Evolutionary conservation across 2,888 invertebrate genomes (phyloP).

Genomic region (Dasypogon diadema): DNA sequence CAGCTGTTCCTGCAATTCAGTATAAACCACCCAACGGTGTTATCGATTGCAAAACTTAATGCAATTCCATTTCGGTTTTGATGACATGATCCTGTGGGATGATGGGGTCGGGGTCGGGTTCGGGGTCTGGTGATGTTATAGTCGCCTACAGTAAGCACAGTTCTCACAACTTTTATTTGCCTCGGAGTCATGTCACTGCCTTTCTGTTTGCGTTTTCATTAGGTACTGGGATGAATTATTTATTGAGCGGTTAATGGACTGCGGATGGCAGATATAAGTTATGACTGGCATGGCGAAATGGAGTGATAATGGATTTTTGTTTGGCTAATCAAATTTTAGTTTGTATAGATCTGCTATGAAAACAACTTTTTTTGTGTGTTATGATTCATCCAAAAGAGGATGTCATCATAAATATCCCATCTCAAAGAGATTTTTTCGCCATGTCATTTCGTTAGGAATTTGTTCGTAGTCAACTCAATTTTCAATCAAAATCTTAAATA

Average conservation of each 20-base stretch:
- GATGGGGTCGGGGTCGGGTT: too few species aligned
- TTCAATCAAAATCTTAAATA: too few species aligned
- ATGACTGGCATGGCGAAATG: neutral
- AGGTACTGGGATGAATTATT: constrained; percentile 3
- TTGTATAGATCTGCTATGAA: too few species aligned
- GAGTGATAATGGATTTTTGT: constrained; percentile 34
- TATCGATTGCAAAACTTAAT: neutral
- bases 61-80: neutral
- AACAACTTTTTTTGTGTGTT: too few species aligned
- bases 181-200: neutral
- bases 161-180: neutral
- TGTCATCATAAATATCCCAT: too few species aligned
- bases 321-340: constrained; percentile 35
- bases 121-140: neutral
- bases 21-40: neutral
- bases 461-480: too few species aligned
- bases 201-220: neutral
- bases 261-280: neutral
- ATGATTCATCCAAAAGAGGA: too few species aligned
- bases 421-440: too few species aligned
- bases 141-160: neutral
- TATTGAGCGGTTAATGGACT: neutral
- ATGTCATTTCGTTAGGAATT: too few species aligned
- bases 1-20: neutral
- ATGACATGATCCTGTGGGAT: neutral